Conservation (phyloP, 2,888 invertebrate species). For the Koerneria pararmatus region DNA sequence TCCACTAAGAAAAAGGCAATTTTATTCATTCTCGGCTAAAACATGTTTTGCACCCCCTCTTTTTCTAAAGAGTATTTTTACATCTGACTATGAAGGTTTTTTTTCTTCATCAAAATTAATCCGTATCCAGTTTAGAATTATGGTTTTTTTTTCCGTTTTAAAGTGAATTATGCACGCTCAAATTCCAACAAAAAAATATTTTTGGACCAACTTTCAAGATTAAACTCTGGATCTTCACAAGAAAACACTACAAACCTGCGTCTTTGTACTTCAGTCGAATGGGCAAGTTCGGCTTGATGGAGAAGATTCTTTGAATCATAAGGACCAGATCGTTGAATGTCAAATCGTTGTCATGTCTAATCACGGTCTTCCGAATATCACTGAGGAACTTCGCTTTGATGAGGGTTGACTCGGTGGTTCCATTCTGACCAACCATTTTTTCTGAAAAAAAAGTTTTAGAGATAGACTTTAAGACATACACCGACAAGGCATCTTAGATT, state of each 20-base stretch:
- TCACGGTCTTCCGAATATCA: slow-evolving; percentile 39
- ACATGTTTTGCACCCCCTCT: no score
- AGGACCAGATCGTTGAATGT: slow-evolving; percentile 41
- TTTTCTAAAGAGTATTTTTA: no score
- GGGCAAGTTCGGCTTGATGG: slow-evolving; percentile 28
- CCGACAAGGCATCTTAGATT: background rate
- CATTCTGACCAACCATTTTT: slow-evolving; percentile 26
- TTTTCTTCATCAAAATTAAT: no score
- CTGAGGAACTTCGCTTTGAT: slow-evolving; percentile 41
- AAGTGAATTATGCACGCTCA: no score
- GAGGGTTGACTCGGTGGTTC: slow-evolving; percentile 31
- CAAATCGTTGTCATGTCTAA: slow-evolving; percentile 43
- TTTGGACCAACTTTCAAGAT: background rate
- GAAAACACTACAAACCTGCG: slow-evolving; percentile 39
- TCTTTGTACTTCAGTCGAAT: slow-evolving; percentile 47
- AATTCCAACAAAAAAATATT: no score
- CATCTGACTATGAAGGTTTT: no score
- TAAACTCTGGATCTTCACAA: background rate
- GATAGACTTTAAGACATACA: background rate
- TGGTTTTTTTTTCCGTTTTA: no score
- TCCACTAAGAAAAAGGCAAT: no score
- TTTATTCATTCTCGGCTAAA: no score
- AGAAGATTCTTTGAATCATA: slow-evolving; percentile 44
- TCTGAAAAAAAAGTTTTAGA: slow-evolving; percentile 3
- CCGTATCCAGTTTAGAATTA: no score